Evolutionary conservation across 1,140 invertebrate genomes (phyloP).

Genomic region (Kradibia gibbosae): DNA sequence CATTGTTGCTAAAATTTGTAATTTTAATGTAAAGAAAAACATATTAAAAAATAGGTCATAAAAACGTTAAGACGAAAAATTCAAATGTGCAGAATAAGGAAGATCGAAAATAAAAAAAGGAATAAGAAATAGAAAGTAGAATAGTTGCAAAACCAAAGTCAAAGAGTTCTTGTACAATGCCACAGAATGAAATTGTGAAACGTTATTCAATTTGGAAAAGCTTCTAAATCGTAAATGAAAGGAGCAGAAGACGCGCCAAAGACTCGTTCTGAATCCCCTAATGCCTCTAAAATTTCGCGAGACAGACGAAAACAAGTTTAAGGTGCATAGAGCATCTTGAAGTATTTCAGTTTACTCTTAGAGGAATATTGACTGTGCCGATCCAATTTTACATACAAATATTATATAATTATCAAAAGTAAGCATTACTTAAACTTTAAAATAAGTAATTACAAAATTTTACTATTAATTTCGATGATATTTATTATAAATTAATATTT

Average conservation of each 20-base stretch:
- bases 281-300: neutral
- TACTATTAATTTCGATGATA: too few species aligned
- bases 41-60: too few species aligned
- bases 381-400: too few species aligned
- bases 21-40: too few species aligned
- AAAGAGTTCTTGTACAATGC: neutral
- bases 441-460: too few species aligned
- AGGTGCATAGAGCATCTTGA: neutral
- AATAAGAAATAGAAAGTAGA: neutral
- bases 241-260: conserved; percentile 13
- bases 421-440: too few species aligned
- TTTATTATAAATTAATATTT: too few species aligned
- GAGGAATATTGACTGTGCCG: neutral
- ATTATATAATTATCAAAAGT: too few species aligned
- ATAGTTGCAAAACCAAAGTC: conserved; percentile 12
- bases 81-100: neutral
- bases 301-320: neutral
- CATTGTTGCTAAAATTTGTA: too few species aligned
- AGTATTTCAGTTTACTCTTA: neutral
- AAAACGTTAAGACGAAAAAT: too few species aligned
- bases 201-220: conserved; percentile 42
- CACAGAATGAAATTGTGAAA: conserved; percentile 22
- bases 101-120: neutral
- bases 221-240: conserved; percentile 37
- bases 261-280: neutral